Evolutionary conservation across 2,113 vertebrate genomes (phyloP).

Genomic region (Entosphenus tridentatus): DNA sequence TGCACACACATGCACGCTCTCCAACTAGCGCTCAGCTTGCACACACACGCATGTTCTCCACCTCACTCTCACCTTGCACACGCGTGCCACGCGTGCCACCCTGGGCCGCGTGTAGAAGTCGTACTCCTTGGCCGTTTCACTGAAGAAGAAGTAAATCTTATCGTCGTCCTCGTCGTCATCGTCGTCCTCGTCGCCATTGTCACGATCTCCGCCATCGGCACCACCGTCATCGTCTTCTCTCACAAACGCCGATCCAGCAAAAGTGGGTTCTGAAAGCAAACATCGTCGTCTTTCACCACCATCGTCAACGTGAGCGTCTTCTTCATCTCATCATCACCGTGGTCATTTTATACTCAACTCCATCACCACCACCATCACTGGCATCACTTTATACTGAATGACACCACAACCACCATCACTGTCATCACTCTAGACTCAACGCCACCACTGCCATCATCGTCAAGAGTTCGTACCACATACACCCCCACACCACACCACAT

Average conservation of each 20-base stretch:
- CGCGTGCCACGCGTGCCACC: conserved; percentile 53
- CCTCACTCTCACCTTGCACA: conserved; percentile 37
- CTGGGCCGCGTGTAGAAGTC: conserved; percentile 38
- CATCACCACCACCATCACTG: background rate
- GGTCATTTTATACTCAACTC: background rate
- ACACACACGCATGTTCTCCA: too few relatives aligned
- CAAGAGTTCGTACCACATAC: too few relatives aligned
- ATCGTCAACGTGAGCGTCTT: too few relatives aligned
- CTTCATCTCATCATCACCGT: too few relatives aligned
- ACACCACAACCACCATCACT: background rate
- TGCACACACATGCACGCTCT: too few relatives aligned
- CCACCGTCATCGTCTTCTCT: conserved; percentile 24
- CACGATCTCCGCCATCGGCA: too few relatives aligned
- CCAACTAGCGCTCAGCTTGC: too few relatives aligned
- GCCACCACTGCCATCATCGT: too few relatives aligned
- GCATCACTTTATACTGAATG: background rate
- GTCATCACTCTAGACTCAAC: too few relatives aligned
- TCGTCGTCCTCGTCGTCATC: conserved; percentile 25
- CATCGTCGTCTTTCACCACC: too few relatives aligned
- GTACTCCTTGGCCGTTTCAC: conserved; percentile 41
- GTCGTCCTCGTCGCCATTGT: too few relatives aligned
- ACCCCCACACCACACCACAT: too few relatives aligned
- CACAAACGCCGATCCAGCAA: conserved; percentile 43
- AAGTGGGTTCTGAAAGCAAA: conserved; percentile 34
- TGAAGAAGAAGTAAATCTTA: conserved; percentile 69